Evolutionary conservation across 2,797 vertebrate genomes (phyloP).

Genomic region (Hozukius guyotensis): DNA sequence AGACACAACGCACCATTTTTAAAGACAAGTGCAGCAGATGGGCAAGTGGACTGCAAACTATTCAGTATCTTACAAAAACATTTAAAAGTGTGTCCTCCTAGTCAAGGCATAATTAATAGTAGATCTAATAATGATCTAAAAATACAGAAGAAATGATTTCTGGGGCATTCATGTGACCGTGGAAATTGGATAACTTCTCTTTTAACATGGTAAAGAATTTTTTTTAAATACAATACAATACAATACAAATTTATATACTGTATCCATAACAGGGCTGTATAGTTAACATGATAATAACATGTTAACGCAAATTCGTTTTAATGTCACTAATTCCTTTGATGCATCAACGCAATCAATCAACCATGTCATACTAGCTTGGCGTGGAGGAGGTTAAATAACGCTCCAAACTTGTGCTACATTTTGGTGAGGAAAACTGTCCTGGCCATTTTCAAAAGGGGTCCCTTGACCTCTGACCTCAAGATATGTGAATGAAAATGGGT

Average conservation of each 20-base stretch:
- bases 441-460: too few relatives aligned
- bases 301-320: too few relatives aligned
- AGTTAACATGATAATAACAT: too few relatives aligned
- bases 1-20: not conserved
- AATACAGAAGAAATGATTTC: not conserved
- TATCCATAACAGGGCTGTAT: too few relatives aligned
- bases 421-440: too few relatives aligned
- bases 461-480: too few relatives aligned
- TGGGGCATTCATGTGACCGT: not conserved
- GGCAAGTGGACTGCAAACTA: not conserved
- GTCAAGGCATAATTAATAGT: not conserved
- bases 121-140: not conserved
- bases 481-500: too few relatives aligned
- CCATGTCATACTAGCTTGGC: too few relatives aligned
- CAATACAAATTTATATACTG: not conserved
- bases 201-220: not conserved
- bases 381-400: too few relatives aligned
- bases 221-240: not conserved
- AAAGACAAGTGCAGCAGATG: not conserved
- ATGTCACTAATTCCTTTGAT: too few relatives aligned
- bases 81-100: not conserved
- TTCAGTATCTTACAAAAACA: not conserved
- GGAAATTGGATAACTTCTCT: not conserved
- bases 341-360: too few relatives aligned
- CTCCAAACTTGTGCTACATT: too few relatives aligned